These are phyloP conservation scores for Allacma fusca DNA, from an alignment of 2,888 invertebrate species.

Conservation along the genomic window DNA sequence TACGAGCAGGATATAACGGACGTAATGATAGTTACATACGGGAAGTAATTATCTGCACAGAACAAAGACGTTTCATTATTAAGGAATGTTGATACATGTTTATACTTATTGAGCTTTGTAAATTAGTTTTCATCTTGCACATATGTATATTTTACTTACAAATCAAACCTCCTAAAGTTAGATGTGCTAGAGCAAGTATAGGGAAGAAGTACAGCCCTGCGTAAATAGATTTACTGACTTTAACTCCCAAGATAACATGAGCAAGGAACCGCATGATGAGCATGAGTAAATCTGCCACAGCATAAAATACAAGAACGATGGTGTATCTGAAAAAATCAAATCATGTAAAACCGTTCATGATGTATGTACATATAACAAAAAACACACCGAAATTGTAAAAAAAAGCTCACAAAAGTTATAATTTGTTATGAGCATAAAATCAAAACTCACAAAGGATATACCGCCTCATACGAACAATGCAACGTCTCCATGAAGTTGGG, in stretches of 20 bases:
- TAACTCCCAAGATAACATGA: constrained; percentile 68
- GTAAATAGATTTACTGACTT: constrained; percentile 75
- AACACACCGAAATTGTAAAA: too few relatives aligned
- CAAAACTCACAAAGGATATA: constrained; percentile 88
- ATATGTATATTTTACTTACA: constrained; percentile 72
- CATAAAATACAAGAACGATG: constrained; percentile 89
- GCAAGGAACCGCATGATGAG: constrained; percentile 77
- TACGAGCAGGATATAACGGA: constrained; percentile 92
- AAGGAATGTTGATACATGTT: too few relatives aligned
- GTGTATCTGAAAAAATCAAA: constrained; percentile 76
- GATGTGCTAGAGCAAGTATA: constrained; percentile 83
- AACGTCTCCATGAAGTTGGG: constrained; percentile 88
- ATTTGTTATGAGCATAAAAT: too few relatives aligned
- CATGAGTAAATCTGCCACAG: constrained; percentile 80
- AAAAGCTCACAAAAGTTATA: too few relatives aligned
- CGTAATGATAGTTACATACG: constrained; percentile 87
- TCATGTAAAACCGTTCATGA: too few relatives aligned
- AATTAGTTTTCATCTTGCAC: too few relatives aligned
- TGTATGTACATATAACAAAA: too few relatives aligned
- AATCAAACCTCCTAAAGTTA: constrained; percentile 87
- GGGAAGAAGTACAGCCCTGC: constrained; percentile 95
- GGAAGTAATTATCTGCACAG: constrained; percentile 93
- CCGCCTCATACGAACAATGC: constrained; percentile 97
- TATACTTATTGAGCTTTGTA: too few relatives aligned
- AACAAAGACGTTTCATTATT: too few relatives aligned